A percentile compares a stretch with the other conserved stretches of the same genome.
These are phyloP conservation scores for Pollenia amentaria DNA, from an alignment of 2,888 invertebrate genomes.

Conservation along the genomic window DNA sequence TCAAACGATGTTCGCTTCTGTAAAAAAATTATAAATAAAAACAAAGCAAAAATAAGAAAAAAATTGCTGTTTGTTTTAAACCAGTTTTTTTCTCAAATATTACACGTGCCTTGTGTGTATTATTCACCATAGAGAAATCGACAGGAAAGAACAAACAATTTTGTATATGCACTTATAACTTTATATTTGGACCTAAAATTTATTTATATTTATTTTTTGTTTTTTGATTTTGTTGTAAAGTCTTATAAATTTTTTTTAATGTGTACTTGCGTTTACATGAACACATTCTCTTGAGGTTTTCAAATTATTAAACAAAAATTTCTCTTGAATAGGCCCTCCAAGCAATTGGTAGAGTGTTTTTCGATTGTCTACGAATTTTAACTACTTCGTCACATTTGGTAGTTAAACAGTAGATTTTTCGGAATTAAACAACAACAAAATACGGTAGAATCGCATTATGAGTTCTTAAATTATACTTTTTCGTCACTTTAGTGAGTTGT, in stretches of 20 bases:
- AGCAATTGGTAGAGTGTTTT: too few relatives aligned
- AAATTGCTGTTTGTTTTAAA: neutral
- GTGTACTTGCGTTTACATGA: neutral
- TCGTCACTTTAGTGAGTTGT: too few relatives aligned
- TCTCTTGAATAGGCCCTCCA: conserved; percentile 16
- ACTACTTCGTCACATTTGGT: too few relatives aligned
- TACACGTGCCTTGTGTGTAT: conserved; percentile 40
- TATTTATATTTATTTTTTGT: too few relatives aligned
- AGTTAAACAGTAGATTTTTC: too few relatives aligned
- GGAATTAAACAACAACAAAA: too few relatives aligned
- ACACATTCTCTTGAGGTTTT: conserved; percentile 27
- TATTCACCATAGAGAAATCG: conserved; percentile 1
- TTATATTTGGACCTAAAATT: too few relatives aligned
- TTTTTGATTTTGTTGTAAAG: neutral
- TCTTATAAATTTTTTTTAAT: neutral
- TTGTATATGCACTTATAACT: neutral
- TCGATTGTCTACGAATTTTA: too few relatives aligned
- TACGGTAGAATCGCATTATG: too few relatives aligned
- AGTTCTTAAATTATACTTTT: too few relatives aligned
- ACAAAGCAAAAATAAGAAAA: neutral
- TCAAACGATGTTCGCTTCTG: conserved; percentile 24
- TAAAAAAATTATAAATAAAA: neutral
- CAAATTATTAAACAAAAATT: conserved; percentile 27
- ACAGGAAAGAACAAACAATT: conserved; percentile 1
- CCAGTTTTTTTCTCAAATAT: conserved; percentile 12